These are phyloP conservation scores for Pecten maximus DNA, from an alignment of 2,888 invertebrate species.

Conservation along the genomic window DNA sequence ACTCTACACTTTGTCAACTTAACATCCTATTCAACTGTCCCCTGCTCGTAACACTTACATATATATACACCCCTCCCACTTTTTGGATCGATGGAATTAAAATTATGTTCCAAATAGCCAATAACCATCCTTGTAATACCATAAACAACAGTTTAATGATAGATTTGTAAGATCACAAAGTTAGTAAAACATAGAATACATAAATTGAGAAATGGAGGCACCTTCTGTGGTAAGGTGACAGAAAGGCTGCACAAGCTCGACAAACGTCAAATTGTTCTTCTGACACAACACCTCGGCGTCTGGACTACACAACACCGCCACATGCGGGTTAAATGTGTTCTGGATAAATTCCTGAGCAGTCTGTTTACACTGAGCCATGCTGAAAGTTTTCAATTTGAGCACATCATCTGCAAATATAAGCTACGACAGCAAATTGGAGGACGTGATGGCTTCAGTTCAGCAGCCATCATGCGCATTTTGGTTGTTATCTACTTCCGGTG, in stretches of 20 bases:
- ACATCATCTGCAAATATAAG: neutral
- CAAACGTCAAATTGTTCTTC: conserved; percentile 95
- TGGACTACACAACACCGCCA: conserved; percentile 92
- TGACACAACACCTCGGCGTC: conserved; percentile 92
- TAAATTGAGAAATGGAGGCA: conserved; percentile 57
- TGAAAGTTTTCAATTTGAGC: neutral
- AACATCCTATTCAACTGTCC: neutral
- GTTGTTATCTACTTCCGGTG: conserved; percentile 33
- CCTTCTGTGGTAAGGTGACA: conserved; percentile 88
- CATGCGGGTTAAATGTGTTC: conserved; percentile 93
- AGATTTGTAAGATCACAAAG: neutral
- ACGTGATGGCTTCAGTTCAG: conserved; percentile 22
- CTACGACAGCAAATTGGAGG: neutral
- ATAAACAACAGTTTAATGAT: neutral
- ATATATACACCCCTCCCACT: conserved; percentile 35
- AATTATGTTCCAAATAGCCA: neutral
- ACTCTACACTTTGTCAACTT: neutral
- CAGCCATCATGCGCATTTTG: conserved; percentile 35
- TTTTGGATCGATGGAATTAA: neutral
- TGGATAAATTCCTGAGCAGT: conserved; percentile 90
- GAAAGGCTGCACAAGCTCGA: conserved; percentile 95
- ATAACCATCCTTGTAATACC: neutral
- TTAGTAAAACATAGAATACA: neutral
- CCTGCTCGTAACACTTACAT: neutral
- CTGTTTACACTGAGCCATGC: conserved; percentile 83